A percentile compares a stretch with the other conserved stretches of the same genome.
phyloP scores from a whole-genome alignment of 1,140 invertebrate species.

The Drosophila elegans region DNA sequence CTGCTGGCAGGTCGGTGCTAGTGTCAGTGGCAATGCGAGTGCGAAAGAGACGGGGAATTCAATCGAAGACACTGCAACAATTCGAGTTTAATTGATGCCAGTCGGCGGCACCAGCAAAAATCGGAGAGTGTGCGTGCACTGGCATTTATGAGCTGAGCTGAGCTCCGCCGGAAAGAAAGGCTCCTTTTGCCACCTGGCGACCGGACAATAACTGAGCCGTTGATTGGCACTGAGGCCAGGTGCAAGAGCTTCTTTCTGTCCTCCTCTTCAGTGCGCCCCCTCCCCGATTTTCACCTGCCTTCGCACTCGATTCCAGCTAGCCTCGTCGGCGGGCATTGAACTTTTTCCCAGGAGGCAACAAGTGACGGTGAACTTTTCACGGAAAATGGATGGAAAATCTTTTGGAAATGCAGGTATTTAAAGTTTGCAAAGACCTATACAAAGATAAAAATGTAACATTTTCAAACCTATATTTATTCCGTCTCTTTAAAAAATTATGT shows the following conservation, averaged over 20 bases:
- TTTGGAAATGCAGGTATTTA: background rate
- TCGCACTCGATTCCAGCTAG: conserved; percentile 7
- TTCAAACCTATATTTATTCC: no score
- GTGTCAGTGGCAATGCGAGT: background rate
- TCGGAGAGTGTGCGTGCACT: conserved; percentile 45
- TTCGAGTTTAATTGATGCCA: conserved; percentile 79
- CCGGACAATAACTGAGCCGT: conserved; percentile 68
- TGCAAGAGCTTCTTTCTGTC: conserved; percentile 5
- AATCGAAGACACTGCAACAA: conserved; percentile 77
- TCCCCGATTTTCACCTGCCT: conserved; percentile 1
- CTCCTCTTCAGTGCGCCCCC: background rate
- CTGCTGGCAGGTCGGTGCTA: conserved; percentile 1
- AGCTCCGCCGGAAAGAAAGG: conserved; percentile 44
- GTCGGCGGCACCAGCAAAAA: conserved; percentile 42
- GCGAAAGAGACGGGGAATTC: conserved; percentile 4
- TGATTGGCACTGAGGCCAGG: conserved; percentile 58
- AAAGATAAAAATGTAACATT: no score
- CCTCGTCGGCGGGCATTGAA: conserved; percentile 11
- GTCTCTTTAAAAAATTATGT: no score
- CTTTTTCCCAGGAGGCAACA: conserved; percentile 22
- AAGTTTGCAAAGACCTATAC: background rate
- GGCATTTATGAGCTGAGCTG: conserved; percentile 56
- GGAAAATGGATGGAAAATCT: no score
- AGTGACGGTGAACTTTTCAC: background rate
- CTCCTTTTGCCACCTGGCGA: conserved; percentile 30